Base-by-base conservation (phyloP, 2,113 vertebrate species). In the Trinectes maculatus region DNA sequence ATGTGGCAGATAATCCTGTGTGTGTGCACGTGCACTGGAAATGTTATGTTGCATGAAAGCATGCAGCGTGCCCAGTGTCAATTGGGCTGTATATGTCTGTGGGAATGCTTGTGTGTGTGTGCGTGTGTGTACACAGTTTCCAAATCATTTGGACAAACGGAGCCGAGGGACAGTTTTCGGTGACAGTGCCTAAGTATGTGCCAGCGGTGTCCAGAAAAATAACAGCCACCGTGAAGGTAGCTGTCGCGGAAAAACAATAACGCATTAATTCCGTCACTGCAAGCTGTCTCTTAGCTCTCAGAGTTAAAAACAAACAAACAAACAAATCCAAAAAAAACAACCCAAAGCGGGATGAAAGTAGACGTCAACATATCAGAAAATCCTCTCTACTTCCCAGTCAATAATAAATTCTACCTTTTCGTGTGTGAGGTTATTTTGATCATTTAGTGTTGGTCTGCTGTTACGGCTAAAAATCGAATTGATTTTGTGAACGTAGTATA, bases 61-160 rank as follows among this genome's bases (percentile, higher is more conserved):
- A 2, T 33, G n/a, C 24, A 18, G 12, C 31, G 29, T 18, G 25
- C 19, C 5, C 21, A 13, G 40, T 37, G 9, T 53, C 3, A 43
- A 16, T 11, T 3, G 8, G 22, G 13, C 3, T 11, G 6, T 19
- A 5, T 11, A 13, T 43, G 5, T 36, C 1, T 58, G 18, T 70
- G n/a, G 52, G 25, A 61, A 6, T 56, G 11, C 34, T 19, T 19
- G 9, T 18, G 13, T n/a, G n/a, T 60, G 18, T n/a, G 31, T 19
- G n/a, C 8, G 16, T 28, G n/a, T 47, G 12, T 51, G 42, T 11
- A 12, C 19, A 47, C 10, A 29, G 21, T 21, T 49, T 48, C 62
- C 19, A 56, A 47, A 34, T 36, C 53, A 58, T 48, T 70, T 49
- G 1, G 3, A 76, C 52, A 75, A 70, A 70, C 15, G 16, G 22